Conservation (phyloP, 64 coral and sea anemone genomes). For the Montipora cactus region DNA sequence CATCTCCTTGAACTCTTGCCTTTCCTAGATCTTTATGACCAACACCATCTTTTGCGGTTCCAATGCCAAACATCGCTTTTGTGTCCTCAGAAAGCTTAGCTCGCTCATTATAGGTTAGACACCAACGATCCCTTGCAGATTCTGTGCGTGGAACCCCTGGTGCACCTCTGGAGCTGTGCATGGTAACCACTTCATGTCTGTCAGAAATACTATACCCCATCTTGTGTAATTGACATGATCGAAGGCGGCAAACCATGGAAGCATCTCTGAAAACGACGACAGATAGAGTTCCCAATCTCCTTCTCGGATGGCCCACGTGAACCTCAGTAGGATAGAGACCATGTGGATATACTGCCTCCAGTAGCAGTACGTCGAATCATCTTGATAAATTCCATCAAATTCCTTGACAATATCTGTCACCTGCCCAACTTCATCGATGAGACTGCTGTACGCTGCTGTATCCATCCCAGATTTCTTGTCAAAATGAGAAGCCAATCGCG, state of each 20-base stretch:
- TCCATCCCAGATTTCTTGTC: neutral
- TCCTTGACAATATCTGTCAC: too few species aligned
- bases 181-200: slow-evolving; percentile 64
- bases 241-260: slow-evolving; percentile 75
- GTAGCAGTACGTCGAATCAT: too few species aligned
- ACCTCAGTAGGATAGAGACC: slow-evolving; percentile 65
- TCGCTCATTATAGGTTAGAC: slow-evolving; percentile 68
- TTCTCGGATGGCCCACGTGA: slow-evolving; percentile 57
- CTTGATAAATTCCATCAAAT: too few species aligned
- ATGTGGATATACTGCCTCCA: slow-evolving; percentile 8
- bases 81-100: slow-evolving; percentile 67
- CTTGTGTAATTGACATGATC: slow-evolving; percentile 75
- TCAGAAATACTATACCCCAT: slow-evolving; percentile 63
- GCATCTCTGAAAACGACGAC: slow-evolving; percentile 75
- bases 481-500: slow-evolving; percentile 28
- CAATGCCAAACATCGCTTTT: slow-evolving; percentile 73
- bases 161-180: slow-evolving; percentile 59
- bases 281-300: slow-evolving; percentile 71
- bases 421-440: too few species aligned
- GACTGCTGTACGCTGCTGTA: too few species aligned
- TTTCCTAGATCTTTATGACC: slow-evolving; percentile 61
- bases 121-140: slow-evolving; percentile 71
- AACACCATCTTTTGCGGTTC: slow-evolving; percentile 9
- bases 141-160: slow-evolving; percentile 55
- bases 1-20: neutral